Conservation (phyloP, 2,797 vertebrate species). For the Danio choprae region DNA sequence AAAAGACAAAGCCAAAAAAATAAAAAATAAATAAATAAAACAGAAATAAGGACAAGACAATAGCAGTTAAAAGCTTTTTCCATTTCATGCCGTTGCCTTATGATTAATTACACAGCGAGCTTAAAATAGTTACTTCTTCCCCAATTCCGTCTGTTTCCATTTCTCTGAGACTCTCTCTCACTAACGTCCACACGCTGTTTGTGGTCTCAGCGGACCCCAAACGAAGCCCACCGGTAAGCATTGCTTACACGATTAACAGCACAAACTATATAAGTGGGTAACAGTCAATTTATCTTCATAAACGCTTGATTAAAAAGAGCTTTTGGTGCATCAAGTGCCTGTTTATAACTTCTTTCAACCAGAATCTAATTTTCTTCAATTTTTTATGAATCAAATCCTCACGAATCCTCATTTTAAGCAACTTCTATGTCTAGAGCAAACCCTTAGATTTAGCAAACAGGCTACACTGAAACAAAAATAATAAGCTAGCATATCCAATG, state of each 20-base stretch:
- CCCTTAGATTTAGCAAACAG: neutral
- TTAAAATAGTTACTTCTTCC: slow-evolving; percentile 74
- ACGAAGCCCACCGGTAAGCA: neutral
- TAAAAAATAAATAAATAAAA: slow-evolving; percentile 32
- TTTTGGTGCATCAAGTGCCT: neutral
- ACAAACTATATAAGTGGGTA: slow-evolving; percentile 15
- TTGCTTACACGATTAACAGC: neutral
- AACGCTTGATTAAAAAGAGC: slow-evolving; percentile 14
- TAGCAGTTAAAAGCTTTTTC: slow-evolving; percentile 60
- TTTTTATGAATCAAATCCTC: slow-evolving; percentile 4
- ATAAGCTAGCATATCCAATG: slow-evolving; percentile 48
- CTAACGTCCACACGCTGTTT: neutral
- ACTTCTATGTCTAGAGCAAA: neutral
- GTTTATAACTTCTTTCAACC: neutral
- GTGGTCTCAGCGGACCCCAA: slow-evolving; percentile 16
- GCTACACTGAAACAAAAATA: slow-evolving; percentile 74
- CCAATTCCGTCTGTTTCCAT: slow-evolving; percentile 56
- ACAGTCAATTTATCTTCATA: neutral
- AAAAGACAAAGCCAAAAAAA: slow-evolving; percentile 38
- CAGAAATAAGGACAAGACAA: slow-evolving; percentile 61
- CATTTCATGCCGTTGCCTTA: slow-evolving; percentile 69
- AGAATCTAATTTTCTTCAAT: neutral
- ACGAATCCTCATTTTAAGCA: neutral
- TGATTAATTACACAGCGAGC: slow-evolving; percentile 78
- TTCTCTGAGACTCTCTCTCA: slow-evolving; percentile 30